phyloP scores from a whole-genome alignment of 2,797 vertebrate genomes.

The Pantherophis vulpinus region DNA sequence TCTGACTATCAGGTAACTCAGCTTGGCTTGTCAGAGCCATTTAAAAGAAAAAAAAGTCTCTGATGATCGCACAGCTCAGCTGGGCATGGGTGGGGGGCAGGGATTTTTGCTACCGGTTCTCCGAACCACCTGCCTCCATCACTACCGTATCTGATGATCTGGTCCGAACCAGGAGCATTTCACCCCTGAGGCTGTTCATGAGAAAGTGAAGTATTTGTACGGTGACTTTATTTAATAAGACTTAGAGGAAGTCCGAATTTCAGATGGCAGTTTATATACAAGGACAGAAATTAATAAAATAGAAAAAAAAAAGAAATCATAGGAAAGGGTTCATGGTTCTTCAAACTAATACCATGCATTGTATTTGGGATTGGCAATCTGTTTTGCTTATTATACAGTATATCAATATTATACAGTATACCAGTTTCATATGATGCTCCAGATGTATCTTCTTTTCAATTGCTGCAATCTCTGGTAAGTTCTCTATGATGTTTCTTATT shows the following conservation, averaged over 20 bases:
- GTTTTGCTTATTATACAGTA: neutral
- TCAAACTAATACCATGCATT: neutral
- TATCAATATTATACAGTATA: neutral
- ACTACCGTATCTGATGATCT: no score
- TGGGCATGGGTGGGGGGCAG: no score
- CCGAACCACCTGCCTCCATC: no score
- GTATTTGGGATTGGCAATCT: neutral
- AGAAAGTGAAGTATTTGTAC: neutral
- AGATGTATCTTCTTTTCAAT: neutral
- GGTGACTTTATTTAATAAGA: neutral
- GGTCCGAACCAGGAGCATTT: no score
- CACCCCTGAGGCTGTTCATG: neutral
- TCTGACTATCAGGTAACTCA: no score
- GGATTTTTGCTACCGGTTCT: no score
- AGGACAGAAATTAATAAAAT: neutral
- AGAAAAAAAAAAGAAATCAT: neutral
- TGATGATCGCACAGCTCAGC: no score
- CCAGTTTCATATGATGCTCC: neutral
- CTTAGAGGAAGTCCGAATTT: neutral
- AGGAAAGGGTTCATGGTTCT: neutral
- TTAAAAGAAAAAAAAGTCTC: no score
- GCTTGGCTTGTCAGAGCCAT: no score
- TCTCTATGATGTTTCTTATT: neutral
- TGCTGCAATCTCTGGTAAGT: neutral
- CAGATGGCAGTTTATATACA: neutral